Conservation (phyloP, 92 coral and sea anemone species). For the Paramuricea clavata region DNA sequence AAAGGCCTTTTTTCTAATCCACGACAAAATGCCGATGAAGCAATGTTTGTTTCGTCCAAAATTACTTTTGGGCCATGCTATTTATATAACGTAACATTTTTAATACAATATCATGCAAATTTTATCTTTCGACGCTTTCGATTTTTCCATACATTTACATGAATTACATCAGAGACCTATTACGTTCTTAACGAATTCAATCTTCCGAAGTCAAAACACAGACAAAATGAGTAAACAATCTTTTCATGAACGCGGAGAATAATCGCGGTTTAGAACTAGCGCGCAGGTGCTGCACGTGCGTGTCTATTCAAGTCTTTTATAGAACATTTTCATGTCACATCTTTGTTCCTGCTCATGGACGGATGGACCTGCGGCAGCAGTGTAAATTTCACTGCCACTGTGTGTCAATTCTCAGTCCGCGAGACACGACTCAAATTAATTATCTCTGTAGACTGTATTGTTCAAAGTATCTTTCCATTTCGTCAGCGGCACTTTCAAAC, state of each 20-base stretch:
- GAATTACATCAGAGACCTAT: neutral
- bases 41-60: neutral
- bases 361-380: neutral
- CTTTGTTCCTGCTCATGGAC: neutral
- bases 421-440: neutral
- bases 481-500: too few species aligned
- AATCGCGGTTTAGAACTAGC: neutral
- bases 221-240: constrained; percentile 13
- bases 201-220: constrained; percentile 16
- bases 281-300: constrained; percentile 10
- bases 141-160: neutral
- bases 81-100: too few species aligned
- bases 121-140: neutral
- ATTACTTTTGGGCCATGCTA: neutral
- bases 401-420: too few species aligned
- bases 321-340: neutral
- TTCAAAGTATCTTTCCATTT: too few species aligned
- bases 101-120: neutral
- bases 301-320: neutral
- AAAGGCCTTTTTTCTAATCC: neutral
- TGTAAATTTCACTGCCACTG: neutral
- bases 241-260: neutral
- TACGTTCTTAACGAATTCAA: neutral
- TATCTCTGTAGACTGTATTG: too few species aligned
- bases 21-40: neutral